These are phyloP conservation scores for Neopelma chrysocephalum DNA, from an alignment of 2,797 vertebrate genomes.

Conservation along the genomic window DNA sequence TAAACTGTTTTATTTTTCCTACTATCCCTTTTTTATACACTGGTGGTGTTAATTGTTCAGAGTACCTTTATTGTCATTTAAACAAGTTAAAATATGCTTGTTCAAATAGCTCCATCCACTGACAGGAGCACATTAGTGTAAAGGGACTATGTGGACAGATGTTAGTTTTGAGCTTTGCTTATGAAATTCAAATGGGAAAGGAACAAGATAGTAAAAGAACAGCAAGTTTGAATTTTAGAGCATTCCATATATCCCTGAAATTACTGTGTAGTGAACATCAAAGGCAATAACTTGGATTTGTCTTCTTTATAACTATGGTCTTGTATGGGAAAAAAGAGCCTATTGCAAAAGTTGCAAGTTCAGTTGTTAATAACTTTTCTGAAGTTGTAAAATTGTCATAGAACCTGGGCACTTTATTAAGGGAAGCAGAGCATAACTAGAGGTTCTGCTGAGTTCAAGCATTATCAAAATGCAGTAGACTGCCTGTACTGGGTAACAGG, in stretches of 20 bases:
- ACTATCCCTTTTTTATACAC: not conserved
- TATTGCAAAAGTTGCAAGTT: not conserved
- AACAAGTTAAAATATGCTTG: not conserved
- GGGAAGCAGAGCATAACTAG: not conserved
- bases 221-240: slow-evolving; percentile 7
- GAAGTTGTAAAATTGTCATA: not conserved
- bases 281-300: slow-evolving; percentile 15
- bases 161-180: not conserved
- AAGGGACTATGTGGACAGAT: not conserved
- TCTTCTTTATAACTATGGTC: not conserved
- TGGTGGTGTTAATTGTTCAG: not conserved
- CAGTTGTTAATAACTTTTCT: not conserved
- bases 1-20: not conserved
- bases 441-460: not conserved
- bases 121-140: not conserved
- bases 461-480: not conserved
- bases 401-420: not conserved
- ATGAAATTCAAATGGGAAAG: not conserved
- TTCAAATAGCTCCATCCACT: not conserved
- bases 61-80: not conserved
- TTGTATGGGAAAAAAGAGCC: not conserved
- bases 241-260: not conserved
- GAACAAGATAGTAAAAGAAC: not conserved
- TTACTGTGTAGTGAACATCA: not conserved
- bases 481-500: not conserved